Evolutionary conservation across 2,797 vertebrate species (phyloP), one percentile per base, ranked within the genome.

Genomic region (Acipenser transmontanus): DNA sequence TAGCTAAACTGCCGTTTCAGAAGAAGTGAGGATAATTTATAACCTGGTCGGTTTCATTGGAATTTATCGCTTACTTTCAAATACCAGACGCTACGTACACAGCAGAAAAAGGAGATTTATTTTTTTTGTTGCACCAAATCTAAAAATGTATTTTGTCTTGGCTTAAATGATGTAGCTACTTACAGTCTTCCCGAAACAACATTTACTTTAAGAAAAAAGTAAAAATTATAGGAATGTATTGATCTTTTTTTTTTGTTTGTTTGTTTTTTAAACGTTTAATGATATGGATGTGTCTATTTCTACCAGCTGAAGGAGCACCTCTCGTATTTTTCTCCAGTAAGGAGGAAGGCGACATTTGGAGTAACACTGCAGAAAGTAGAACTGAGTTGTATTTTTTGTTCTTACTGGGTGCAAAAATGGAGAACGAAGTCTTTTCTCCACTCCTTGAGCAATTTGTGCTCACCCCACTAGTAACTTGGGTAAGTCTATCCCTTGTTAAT

Each of bases 401-500:
- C 6, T 54, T n/a, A 3, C n/a, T n/a, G 52, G 7, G 52, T 9
- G 52, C 5, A 59, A 77, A 48, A 65, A 98, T 98, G 95, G 95
- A 96, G 78, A 92, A 80, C 68, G 90, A 91, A 71, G 87, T 90
- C 75, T 91, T 95, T 73, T 87, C 89, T 64, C 87, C 91, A 59
- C 77, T 87, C 49, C 69, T 95, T 87, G 91, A 96, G 77, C 88
- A 94, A 76, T 94, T 98, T 77, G 93, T 97, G 92, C 86, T 86
- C 68, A 95, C 92, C 68, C 93, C 95, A 52, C 90, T 98, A 75
- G 94, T 97, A 85, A 94, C 91, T 77, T 98, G 95, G 95, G 95
- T 97, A 84, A 86, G 92, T 69, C 1, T 68, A 6, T 66, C 13
- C 62, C 54, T 73, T 73, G 71, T 66, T 70, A 9, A 65, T 86